These are phyloP conservation scores for Lepeophtheirus salmonis DNA, from an alignment of 1,140 invertebrate species.

Conservation along the genomic window DNA sequence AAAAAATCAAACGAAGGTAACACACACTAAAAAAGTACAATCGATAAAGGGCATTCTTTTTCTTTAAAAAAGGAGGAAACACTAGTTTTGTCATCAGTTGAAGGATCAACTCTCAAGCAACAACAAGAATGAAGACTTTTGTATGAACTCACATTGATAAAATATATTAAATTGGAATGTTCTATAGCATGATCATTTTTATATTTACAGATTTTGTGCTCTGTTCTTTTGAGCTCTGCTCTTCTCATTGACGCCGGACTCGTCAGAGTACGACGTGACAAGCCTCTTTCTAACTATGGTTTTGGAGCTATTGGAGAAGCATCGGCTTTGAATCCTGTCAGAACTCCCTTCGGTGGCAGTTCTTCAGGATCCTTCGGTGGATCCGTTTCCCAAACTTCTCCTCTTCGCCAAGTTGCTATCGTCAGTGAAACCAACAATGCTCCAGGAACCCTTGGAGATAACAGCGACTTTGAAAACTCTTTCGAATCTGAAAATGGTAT, in stretches of 20 bases:
- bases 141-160: background rate
- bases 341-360: background rate
- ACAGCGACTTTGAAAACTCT: slow-evolving; percentile 3
- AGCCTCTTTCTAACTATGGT: background rate
- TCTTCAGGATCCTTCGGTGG: background rate
- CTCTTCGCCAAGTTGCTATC: background rate
- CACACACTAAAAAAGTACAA: no score
- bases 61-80: background rate
- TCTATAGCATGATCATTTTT: background rate
- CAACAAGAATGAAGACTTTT: background rate
- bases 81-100: background rate
- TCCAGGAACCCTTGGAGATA: slow-evolving; percentile 1
- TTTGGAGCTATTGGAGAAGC: background rate
- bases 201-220: background rate
- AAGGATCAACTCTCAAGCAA: background rate
- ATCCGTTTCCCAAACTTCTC: background rate
- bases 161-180: background rate
- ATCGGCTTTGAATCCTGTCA: background rate
- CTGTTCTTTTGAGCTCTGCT: background rate
- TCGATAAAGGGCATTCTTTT: background rate
- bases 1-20: background rate
- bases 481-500: slow-evolving; percentile 17
- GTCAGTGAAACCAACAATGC: background rate
- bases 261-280: background rate
- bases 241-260: background rate